phyloP scores from a whole-genome alignment of 2,888 invertebrate species.

The Dicyrtomina minuta region DNA sequence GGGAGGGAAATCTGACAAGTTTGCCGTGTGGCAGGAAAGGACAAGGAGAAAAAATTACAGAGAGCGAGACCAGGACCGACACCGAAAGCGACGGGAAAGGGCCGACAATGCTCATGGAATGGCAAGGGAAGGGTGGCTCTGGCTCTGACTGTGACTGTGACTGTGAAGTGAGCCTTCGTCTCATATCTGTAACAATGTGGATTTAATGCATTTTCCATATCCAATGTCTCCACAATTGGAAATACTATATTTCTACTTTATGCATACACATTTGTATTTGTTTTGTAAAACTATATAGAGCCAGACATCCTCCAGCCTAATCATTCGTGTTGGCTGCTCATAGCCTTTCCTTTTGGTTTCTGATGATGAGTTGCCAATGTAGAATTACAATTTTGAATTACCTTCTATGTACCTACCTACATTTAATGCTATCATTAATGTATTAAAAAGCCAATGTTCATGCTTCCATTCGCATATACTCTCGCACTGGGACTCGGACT shows the following conservation, averaged over 20 bases:
- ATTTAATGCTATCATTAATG: too few species aligned
- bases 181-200: conserved; percentile 14
- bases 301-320: not conserved
- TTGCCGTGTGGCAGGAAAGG: conserved; percentile 18
- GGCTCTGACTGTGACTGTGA: too few species aligned
- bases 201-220: conserved; percentile 22
- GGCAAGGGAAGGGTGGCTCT: too few species aligned
- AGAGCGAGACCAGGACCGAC: too few species aligned
- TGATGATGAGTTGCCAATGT: not conserved
- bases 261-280: not conserved
- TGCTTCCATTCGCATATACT: too few species aligned
- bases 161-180: too few species aligned
- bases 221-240: too few species aligned
- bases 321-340: not conserved
- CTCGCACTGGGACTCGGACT: too few species aligned
- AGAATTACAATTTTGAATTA: not conserved
- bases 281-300: too few species aligned
- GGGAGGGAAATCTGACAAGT: conserved; percentile 19
- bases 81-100: not conserved
- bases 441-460: too few species aligned
- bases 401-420: not conserved
- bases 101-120: not conserved
- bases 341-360: too few species aligned
- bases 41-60: not conserved
- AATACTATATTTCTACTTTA: not conserved